phyloP scores from a whole-genome alignment of 1,140 invertebrate species.

The Uloborus diversus region DNA sequence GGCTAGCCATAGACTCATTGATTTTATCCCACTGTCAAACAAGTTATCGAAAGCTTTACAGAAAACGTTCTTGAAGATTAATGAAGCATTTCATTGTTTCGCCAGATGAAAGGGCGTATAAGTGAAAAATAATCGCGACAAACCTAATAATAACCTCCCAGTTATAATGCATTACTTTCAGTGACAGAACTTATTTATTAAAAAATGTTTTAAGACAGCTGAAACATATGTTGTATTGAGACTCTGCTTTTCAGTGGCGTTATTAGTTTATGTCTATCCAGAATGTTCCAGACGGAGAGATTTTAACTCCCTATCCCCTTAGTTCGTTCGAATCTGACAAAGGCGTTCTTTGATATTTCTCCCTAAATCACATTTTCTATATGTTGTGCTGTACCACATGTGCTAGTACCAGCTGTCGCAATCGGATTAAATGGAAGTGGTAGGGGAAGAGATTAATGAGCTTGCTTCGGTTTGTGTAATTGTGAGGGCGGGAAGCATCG shows the following conservation, averaged over 20 bases:
- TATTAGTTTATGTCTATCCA: constrained; percentile 17
- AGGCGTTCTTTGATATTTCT: constrained; percentile 3
- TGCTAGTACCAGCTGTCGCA: constrained; percentile 6
- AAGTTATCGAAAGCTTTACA: no score
- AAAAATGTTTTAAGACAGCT: background rate
- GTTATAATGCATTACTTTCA: background rate
- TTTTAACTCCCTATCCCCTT: background rate
- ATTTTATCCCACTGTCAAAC: no score
- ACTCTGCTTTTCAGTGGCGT: background rate
- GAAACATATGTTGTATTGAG: background rate
- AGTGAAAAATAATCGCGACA: no score
- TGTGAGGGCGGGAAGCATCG: background rate
- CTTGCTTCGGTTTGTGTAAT: constrained; percentile 3
- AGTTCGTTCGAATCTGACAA: constrained; percentile 16
- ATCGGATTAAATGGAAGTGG: constrained; percentile 9
- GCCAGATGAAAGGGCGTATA: no score
- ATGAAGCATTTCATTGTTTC: no score
- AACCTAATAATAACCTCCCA: background rate
- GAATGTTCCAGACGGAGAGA: background rate
- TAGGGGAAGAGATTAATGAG: constrained; percentile 11
- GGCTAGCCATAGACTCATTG: no score
- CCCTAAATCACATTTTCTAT: constrained; percentile 9
- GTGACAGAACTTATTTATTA: background rate
- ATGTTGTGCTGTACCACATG: constrained; percentile 6
- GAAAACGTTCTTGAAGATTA: no score